Evolutionary conservation across 2,888 invertebrate genomes (phyloP).

Genomic region (Ectemnius lituratus): DNA sequence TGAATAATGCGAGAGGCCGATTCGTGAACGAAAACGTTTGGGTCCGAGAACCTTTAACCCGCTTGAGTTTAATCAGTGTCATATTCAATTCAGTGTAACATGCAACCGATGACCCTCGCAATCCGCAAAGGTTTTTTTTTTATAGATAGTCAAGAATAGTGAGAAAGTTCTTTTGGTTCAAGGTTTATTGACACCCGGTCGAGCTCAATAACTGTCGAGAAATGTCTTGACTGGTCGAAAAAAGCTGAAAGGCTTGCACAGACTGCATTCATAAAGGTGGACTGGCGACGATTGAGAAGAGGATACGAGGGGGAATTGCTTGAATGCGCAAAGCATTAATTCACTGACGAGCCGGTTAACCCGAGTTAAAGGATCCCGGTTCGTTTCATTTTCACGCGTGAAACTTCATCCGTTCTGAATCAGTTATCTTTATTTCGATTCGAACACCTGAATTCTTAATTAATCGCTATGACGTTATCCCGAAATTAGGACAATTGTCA

Average conservation of each 20-base stretch:
- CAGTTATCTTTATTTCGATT: no score
- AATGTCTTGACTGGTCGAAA: background rate
- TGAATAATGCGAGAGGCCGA: no score
- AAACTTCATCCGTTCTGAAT: background rate
- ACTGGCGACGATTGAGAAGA: background rate
- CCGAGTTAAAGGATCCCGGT: background rate
- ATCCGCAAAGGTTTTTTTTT: slow-evolving; percentile 24
- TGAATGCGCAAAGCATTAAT: slow-evolving; percentile 5
- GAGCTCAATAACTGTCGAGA: background rate
- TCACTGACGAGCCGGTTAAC: background rate
- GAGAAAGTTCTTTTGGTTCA: background rate
- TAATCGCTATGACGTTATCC: no score
- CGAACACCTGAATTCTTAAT: background rate
- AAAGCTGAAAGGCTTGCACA: background rate
- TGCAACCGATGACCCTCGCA: slow-evolving; percentile 10
- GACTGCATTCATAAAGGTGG: slow-evolving; percentile 4
- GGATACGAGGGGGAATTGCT: background rate
- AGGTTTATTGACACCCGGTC: background rate
- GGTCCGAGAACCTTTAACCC: slow-evolving; percentile 29
- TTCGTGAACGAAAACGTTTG: no score
- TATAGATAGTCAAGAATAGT: background rate
- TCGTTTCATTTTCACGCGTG: background rate
- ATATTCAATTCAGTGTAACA: slow-evolving; percentile 28
- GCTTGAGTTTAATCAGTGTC: slow-evolving; percentile 37
- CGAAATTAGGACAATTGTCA: no score